A percentile compares a stretch with the other conserved stretches of the same genome.
phyloP scores from a whole-genome alignment of 2,797 vertebrate genomes.

The Argentina silus region DNA sequence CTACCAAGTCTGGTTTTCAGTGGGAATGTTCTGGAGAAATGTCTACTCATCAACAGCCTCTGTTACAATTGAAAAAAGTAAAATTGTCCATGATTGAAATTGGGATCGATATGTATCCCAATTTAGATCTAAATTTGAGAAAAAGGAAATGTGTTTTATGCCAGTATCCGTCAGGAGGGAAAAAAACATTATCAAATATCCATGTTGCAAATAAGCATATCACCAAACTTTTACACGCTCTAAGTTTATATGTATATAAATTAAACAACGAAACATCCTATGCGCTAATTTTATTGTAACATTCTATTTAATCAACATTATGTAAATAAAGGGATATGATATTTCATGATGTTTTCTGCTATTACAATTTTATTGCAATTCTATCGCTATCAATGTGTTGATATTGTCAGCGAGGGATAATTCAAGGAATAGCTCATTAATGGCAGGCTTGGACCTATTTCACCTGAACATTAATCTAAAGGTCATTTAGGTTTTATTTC shows the following conservation, averaged over 20 bases:
- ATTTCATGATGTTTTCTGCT: slow-evolving; percentile 71
- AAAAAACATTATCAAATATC: slow-evolving; percentile 17
- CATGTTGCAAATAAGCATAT: slow-evolving; percentile 37
- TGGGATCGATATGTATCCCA: slow-evolving; percentile 35
- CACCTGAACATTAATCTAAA: background rate
- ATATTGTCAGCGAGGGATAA: background rate
- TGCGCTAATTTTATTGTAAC: slow-evolving; percentile 83
- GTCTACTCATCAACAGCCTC: slow-evolving; percentile 6
- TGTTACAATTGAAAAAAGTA: slow-evolving; percentile 25
- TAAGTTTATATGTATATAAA: slow-evolving; percentile 76
- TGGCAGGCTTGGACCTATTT: background rate
- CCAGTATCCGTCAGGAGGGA: slow-evolving; percentile 39
- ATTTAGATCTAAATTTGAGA: slow-evolving; percentile 18
- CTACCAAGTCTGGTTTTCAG: slow-evolving; percentile 50
- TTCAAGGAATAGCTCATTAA: background rate
- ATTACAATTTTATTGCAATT: background rate
- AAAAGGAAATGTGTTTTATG: slow-evolving; percentile 38
- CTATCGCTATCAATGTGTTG: background rate
- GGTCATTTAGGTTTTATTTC: background rate
- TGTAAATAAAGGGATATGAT: slow-evolving; percentile 87
- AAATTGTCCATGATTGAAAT: background rate
- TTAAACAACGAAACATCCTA: slow-evolving; percentile 74
- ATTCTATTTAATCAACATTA: slow-evolving; percentile 87
- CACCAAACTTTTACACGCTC: slow-evolving; percentile 44
- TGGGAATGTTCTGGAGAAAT: no score